These are phyloP conservation scores for Meliscaeva auricollis DNA, from an alignment of 2,888 invertebrate species.

Conservation along the genomic window DNA sequence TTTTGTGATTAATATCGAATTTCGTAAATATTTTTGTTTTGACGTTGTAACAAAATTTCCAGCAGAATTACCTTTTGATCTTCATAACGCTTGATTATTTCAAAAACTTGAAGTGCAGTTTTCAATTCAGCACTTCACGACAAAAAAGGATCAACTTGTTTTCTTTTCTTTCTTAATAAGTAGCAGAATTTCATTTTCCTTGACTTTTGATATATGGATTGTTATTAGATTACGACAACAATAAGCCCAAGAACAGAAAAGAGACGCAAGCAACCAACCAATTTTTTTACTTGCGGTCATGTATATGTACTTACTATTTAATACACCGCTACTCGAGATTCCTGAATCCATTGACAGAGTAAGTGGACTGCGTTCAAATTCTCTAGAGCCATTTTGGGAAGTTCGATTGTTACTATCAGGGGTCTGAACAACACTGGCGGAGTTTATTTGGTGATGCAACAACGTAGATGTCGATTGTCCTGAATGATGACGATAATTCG, in stretches of 20 bases:
- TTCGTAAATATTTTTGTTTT: too few species aligned
- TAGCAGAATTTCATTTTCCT: too few species aligned
- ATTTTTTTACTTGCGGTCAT: conserved; percentile 14
- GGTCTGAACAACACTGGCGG: conserved; percentile 43
- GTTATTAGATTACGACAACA: conserved; percentile 33
- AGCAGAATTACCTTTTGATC: too few species aligned
- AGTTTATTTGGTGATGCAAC: conserved; percentile 56
- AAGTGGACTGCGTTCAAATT: conserved; percentile 85
- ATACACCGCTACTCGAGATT: conserved; percentile 86
- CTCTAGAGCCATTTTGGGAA: conserved; percentile 70
- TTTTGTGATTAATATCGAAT: too few species aligned
- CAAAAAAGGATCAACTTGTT: too few species aligned
- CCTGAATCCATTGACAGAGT: conserved; percentile 96
- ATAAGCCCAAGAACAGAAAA: conserved; percentile 28
- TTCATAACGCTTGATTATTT: too few species aligned
- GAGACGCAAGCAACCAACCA: conserved; percentile 30
- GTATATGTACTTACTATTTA: conserved; percentile 78
- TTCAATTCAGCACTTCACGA: too few species aligned
- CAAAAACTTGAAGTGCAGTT: too few species aligned
- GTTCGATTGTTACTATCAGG: conserved; percentile 73
- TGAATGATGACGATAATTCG: conserved; percentile 69
- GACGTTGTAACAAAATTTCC: too few species aligned
- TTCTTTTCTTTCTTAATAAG: too few species aligned
- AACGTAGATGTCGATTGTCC: conserved; percentile 67
- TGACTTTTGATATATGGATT: background rate